phyloP scores from a whole-genome alignment of 2,113 vertebrate species.

The Stigmatopora argus region DNA sequence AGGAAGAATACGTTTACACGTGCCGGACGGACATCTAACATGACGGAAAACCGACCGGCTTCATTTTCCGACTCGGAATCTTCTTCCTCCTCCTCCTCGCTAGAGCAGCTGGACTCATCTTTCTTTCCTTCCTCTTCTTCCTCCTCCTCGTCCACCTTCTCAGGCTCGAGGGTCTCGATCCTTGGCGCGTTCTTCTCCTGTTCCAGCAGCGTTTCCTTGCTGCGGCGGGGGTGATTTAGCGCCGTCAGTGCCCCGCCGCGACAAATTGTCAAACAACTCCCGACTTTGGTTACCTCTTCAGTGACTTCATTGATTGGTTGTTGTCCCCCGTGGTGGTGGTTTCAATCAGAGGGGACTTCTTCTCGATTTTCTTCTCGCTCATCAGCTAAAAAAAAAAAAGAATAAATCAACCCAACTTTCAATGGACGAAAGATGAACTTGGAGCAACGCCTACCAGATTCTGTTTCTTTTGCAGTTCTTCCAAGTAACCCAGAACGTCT shows the following conservation, averaged over 20 bases:
- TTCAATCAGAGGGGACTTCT: constrained; percentile 95
- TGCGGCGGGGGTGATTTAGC: constrained; percentile 33
- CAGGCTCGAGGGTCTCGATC: constrained; percentile 90
- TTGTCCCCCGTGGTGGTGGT: constrained; percentile 89
- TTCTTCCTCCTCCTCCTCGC: constrained; percentile 96
- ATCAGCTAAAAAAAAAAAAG: constrained; percentile 77
- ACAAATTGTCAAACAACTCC: neutral
- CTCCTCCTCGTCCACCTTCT: constrained; percentile 90
- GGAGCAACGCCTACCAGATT: constrained; percentile 76
- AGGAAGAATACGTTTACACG: constrained; percentile 5
- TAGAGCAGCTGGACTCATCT: constrained; percentile 97
- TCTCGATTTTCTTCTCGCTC: constrained; percentile 86
- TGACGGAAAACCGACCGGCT: constrained; percentile 72
- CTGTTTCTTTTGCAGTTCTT: constrained; percentile 97
- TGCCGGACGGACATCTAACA: neutral
- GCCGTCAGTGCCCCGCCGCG: neutral
- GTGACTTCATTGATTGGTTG: constrained; percentile 87
- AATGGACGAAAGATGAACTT: neutral
- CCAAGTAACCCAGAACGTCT: constrained; percentile 94
- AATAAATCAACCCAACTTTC: neutral
- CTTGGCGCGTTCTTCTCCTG: constrained; percentile 84
- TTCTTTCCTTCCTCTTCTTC: constrained; percentile 94
- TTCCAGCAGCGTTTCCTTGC: constrained; percentile 94
- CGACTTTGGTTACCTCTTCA: constrained; percentile 78
- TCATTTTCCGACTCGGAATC: constrained; percentile 96